Conservation (phyloP, 2,113 vertebrate genomes). For the Hiodon alosoides region DNA sequence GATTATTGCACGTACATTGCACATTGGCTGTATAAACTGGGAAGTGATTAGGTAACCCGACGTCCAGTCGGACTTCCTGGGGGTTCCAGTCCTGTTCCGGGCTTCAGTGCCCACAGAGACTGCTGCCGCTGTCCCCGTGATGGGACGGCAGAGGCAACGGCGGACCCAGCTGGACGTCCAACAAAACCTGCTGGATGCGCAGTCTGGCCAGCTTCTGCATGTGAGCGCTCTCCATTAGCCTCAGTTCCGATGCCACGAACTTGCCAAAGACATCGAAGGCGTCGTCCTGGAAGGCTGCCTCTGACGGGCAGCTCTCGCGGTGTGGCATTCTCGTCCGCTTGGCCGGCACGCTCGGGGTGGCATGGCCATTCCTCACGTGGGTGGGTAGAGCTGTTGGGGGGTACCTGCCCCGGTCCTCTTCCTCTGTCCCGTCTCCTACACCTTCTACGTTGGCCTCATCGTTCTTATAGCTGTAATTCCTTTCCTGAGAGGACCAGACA, state of each 20-base stretch:
- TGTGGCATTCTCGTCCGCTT: background rate
- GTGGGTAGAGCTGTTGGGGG: background rate
- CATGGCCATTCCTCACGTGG: background rate
- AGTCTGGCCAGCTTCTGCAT: slow-evolving; percentile 5
- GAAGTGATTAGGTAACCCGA: no score
- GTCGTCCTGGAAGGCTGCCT: background rate
- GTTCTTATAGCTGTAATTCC: background rate
- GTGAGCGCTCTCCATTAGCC: background rate
- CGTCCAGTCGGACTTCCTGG: no score
- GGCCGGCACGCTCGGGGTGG: background rate
- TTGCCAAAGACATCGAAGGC: slow-evolving; percentile 18
- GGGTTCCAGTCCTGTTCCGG: no score
- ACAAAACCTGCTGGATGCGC: slow-evolving; percentile 14
- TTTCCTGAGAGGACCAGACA: no score
- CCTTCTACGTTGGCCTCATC: no score
- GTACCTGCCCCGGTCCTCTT: background rate
- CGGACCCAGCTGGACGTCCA: slow-evolving; percentile 3
- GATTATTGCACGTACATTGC: no score
- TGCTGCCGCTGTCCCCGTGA: background rate
- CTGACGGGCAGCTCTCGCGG: no score
- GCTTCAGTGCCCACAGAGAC: background rate
- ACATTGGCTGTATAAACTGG: no score
- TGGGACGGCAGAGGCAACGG: background rate
- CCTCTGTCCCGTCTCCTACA: no score
- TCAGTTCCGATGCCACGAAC: background rate